These are phyloP conservation scores for Leucoraja ocellata DNA, from an alignment of 2,797 vertebrate genomes.

Conservation along the genomic window DNA sequence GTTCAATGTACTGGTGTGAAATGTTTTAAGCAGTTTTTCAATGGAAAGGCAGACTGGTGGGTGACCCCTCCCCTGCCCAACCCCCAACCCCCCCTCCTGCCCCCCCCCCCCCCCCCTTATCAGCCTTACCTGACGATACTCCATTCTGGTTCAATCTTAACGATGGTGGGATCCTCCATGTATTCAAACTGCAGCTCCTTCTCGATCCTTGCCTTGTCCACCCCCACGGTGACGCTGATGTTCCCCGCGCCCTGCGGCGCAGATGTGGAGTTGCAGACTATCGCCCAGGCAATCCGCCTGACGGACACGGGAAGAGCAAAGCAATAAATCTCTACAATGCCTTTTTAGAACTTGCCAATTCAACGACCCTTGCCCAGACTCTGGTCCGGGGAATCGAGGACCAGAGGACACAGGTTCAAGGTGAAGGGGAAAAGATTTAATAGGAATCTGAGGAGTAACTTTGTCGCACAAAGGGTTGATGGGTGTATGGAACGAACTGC, in stretches of 20 bases:
- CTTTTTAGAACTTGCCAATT: too few species aligned
- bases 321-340: not conserved
- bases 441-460: too few species aligned
- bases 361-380: too few species aligned
- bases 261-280: slow-evolving; percentile 82
- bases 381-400: too few species aligned
- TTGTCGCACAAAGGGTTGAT: too few species aligned
- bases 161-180: slow-evolving; percentile 85
- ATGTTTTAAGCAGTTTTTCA: not conserved
- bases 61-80: too few species aligned
- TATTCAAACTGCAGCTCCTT: slow-evolving; percentile 87
- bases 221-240: slow-evolving; percentile 79
- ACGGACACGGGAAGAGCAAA: not conserved
- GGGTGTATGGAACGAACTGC: too few species aligned
- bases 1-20: not conserved
- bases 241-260: slow-evolving; percentile 73
- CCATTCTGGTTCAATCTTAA: slow-evolving; percentile 91
- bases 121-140: slow-evolving; percentile 82
- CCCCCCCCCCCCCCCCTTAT: not conserved
- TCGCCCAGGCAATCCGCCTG: slow-evolving; percentile 79
- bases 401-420: too few species aligned
- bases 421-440: too few species aligned
- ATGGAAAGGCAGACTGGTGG: not conserved
- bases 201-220: slow-evolving; percentile 83
- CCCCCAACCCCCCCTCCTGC: too few species aligned